These are phyloP conservation scores for Leptoteleia sp. DNA, from an alignment of 1,140 invertebrate genomes.

Conservation along the genomic window DNA sequence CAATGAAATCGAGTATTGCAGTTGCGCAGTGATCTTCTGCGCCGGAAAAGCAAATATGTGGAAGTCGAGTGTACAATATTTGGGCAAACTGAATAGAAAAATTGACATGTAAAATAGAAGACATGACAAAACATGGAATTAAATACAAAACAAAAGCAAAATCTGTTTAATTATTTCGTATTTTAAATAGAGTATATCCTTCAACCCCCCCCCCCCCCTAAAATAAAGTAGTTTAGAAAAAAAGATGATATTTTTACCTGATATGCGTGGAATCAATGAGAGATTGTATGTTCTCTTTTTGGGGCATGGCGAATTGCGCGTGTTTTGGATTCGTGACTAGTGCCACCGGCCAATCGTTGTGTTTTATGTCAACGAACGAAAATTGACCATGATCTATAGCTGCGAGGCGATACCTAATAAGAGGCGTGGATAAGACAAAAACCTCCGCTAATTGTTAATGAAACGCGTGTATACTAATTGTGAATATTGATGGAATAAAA, in stretches of 20 bases:
- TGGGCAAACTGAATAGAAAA: too few relatives aligned
- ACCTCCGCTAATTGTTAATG: slow-evolving; percentile 6
- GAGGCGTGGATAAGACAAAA: slow-evolving; percentile 31
- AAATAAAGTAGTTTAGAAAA: too few relatives aligned
- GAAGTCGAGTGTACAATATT: too few relatives aligned
- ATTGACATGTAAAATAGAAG: too few relatives aligned
- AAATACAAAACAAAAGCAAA: too few relatives aligned
- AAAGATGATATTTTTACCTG: slow-evolving; percentile 83
- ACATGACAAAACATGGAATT: too few relatives aligned
- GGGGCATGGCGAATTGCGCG: slow-evolving; percentile 86
- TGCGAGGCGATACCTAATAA: slow-evolving; percentile 87
- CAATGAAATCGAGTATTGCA: too few relatives aligned
- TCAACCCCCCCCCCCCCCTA: too few relatives aligned
- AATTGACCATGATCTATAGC: slow-evolving; percentile 94
- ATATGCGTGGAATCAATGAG: slow-evolving; percentile 90
- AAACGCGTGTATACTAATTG: slow-evolving; percentile 15
- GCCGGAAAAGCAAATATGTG: too few relatives aligned
- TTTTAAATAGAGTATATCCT: too few relatives aligned
- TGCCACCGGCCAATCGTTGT: slow-evolving; percentile 90
- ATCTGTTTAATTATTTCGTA: too few relatives aligned
- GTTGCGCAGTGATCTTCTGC: too few relatives aligned
- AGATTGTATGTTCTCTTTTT: slow-evolving; percentile 87
- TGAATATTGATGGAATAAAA: slow-evolving; percentile 2
- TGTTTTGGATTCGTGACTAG: slow-evolving; percentile 95
- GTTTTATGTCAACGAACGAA: slow-evolving; percentile 91